phyloP scores from a whole-genome alignment of 2,797 vertebrate species.

The Falco novaeseelandiae region DNA sequence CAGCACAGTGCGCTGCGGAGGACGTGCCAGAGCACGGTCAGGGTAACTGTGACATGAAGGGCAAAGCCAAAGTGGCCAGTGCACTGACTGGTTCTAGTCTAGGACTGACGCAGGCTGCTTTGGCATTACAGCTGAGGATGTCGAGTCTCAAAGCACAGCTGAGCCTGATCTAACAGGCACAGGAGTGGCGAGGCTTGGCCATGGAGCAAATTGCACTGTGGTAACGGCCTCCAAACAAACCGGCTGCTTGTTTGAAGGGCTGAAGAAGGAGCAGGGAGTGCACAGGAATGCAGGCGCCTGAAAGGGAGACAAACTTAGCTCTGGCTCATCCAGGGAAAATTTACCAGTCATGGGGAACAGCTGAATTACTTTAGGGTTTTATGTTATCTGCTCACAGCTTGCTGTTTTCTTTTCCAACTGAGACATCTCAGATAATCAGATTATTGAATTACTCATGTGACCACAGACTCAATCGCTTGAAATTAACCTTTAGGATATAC shows the following conservation, averaged over 20 bases:
- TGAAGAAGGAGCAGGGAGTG: not conserved
- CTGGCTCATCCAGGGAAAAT: not conserved
- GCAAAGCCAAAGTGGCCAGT: not conserved
- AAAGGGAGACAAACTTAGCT: not conserved
- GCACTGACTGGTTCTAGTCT: not conserved
- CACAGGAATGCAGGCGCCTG: not conserved
- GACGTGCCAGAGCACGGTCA: not conserved
- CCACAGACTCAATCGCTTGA: not conserved
- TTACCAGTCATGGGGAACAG: not conserved
- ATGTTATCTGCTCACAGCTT: not conserved
- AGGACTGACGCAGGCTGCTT: not conserved
- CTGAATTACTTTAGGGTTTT: not conserved
- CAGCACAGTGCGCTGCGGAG: not conserved
- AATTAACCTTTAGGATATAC: not conserved
- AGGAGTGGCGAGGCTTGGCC: not conserved
- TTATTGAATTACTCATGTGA: not conserved
- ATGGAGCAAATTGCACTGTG: rapidly evolving
- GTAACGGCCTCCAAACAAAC: not conserved
- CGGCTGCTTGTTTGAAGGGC: not conserved
- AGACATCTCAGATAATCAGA: not conserved
- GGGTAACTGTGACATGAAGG: not conserved
- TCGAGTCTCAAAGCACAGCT: not conserved
- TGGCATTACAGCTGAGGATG: not conserved
- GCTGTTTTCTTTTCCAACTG: not conserved
- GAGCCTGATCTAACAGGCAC: not conserved